Evolutionary conservation across 2,113 vertebrate species (phyloP), one percentile per base, ranked within the genome.

Genomic region (Zosterops lateralis): DNA sequence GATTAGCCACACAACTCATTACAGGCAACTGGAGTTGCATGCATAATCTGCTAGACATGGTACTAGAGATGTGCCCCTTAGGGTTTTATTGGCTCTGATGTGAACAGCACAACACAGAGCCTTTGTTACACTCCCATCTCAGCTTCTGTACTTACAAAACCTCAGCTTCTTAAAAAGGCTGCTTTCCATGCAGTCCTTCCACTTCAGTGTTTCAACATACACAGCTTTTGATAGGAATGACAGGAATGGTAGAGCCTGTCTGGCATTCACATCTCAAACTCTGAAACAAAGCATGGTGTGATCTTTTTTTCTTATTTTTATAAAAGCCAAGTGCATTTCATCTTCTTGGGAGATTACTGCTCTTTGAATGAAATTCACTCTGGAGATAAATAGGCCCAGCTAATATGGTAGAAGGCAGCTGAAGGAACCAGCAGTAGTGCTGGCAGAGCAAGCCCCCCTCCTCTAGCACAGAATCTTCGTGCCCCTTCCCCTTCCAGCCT

Each of bases 41-140:
- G 82, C 85, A 92, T 95, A 95, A 97, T 94, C 87, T 87, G 78
- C 95, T 92, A 95, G 95, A 94, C 96, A 48, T 93, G 93, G 92
- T 93, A 84, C 81, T 90, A 84, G 75, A 84, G 87, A 97, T 84
- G 90, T 91, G 88, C 90, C 93, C 96, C 94, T 92, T 86, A 94
- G 90, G 85, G 90, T 1, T 86, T 91, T 86, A 86, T 84, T 95
- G 94, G 94, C 95, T 96, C 95, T 88, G 91, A 92, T 91, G 82
- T 95, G 40, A 87, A 57, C 11, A 77, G 90, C 95, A 71, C 78
- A 96, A 95, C 93, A 94, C 95, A 90, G 94, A 93, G 90, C 79
- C 92, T 96, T 95, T 97, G 95, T 97, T 96, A 91, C 76, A 29
- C 57, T 92, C 82, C 75, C 92, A 74, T 85, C 72, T 74, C 85